Evolutionary conservation across 2,888 invertebrate species (phyloP), one percentile per base, ranked within the genome.

Genomic region (Hofmannophila pseudospretella): DNA sequence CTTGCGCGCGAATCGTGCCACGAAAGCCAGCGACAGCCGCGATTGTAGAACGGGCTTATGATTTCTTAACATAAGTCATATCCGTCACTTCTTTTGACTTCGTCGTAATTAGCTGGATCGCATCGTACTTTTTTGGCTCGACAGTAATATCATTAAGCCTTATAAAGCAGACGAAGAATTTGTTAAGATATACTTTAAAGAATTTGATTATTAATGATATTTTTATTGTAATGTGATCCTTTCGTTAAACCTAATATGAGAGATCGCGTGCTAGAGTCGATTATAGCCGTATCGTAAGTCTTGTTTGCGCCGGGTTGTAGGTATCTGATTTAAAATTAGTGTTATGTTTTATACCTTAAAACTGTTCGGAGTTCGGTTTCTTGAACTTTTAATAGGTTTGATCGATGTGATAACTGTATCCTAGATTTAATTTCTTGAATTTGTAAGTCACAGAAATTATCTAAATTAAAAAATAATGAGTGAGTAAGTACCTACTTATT

Each of bases 301-400:
- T 64, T 50, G 62, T 61, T 62, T 57, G 54, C 47, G 54, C 48
- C 57, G 47, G 49, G 51, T 50, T 58, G n/a, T n/a, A n/a, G n/a
- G 52, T 58, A 59, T 63, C 56, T 56, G 55, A 54, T 59, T 63
- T 58, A 55, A 62, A 59, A 60, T 59, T 55, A 57, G 59, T 62
- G 56, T 63, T 64, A 61, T 55, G 42, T 47, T 43, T 48, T 57
- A 55, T 49, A 45, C 40, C 44, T 51, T 54, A 37, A 51, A 25
- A 61, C 52, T 43, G 49, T 51, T 50, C 46, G 51, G 45, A 43
- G 16, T 14, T 47, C 40, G 44, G 44, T 49, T 47, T 45, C 45
- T 38, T 47, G 41, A 47, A 45, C 45, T 38, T 35, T 42, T 40
- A 36, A 40, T 40, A 31, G 33, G 44, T 38, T 38, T 38, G 32